Evolutionary conservation across 2,888 invertebrate species (phyloP), one percentile per base, ranked within the genome.

Genomic region (Platycheirus albimanus): DNA sequence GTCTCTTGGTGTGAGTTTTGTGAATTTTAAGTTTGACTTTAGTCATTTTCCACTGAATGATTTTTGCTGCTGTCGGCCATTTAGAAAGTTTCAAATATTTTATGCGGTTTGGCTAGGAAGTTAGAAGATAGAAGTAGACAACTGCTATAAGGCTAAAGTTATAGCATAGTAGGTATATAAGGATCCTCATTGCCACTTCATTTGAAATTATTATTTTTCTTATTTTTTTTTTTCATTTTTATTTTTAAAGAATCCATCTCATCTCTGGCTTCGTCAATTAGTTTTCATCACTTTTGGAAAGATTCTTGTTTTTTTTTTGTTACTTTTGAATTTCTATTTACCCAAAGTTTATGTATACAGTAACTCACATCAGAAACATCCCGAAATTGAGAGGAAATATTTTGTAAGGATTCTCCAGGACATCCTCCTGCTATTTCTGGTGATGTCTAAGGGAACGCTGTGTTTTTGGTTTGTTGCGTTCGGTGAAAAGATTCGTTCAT

Each of bases 1-100:
- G 0, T 10, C 11, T 15, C 20, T 13, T n/a, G 17, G 51, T 33
- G 13, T 54, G 61, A 36, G 58, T 58, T 58, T 30, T 45, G 43
- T 61, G 61, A 70, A 30, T 52, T 19, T 77, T 52, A 71, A 76
- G 71, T 76, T 81, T 66, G 30, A 47, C 43, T n/a, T n/a, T 45
- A 52, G 81, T 71, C 71, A 81, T 81, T 81, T 81, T 81, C 76
- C 66, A 77, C 45, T 61, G 58, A 67, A 67, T 67, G 67, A 63
- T 13, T 66, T 66, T 45, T 52, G 61, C 47, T 71, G 71, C 71
- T 77, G 71, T 28, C 20, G 47, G 81, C 52, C 64, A 75, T 80
- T 80, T 70, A 69, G 30, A 80, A 76, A 77, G 71, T 81, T 81
- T 61, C 33, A 77, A 81, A 81, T 72, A 71, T 71, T 76, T 72